Conservation (phyloP, 2,888 invertebrate genomes). For the Drosophila lacicola region DNA sequence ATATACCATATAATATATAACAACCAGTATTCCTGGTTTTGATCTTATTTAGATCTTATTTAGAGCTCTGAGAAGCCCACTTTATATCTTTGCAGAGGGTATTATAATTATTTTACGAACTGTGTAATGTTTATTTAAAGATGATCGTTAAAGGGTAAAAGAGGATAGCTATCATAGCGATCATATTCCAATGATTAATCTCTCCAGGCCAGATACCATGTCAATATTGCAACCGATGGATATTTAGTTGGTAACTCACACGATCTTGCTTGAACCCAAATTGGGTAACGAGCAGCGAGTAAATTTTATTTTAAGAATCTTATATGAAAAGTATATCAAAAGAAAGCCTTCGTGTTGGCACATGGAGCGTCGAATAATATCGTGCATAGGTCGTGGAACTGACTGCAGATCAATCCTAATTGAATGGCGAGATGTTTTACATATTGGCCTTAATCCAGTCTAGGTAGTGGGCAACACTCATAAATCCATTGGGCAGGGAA, state of each 20-base stretch:
- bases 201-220: no score
- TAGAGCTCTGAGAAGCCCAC: no score
- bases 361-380: neutral
- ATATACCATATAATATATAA: neutral
- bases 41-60: neutral
- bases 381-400: neutral
- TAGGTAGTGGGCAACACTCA: constrained; percentile 64
- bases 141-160: no score
- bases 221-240: no score
- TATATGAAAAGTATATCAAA: neutral
- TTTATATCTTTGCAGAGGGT: no score
- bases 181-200: no score
- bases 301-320: neutral
- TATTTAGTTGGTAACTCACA: no score
- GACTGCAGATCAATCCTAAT: neutral
- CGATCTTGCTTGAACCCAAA: neutral
- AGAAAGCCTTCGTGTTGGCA: neutral
- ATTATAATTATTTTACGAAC: no score
- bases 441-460: constrained; percentile 67
- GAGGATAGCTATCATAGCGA: no score
- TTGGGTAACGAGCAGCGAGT: neutral
- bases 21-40: neutral
- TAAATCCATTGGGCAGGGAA: constrained; percentile 81
- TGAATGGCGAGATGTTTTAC: neutral
- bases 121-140: no score